phyloP scores from a whole-genome alignment of 2,113 vertebrate genomes.

The Pelmatolapia mariae region DNA sequence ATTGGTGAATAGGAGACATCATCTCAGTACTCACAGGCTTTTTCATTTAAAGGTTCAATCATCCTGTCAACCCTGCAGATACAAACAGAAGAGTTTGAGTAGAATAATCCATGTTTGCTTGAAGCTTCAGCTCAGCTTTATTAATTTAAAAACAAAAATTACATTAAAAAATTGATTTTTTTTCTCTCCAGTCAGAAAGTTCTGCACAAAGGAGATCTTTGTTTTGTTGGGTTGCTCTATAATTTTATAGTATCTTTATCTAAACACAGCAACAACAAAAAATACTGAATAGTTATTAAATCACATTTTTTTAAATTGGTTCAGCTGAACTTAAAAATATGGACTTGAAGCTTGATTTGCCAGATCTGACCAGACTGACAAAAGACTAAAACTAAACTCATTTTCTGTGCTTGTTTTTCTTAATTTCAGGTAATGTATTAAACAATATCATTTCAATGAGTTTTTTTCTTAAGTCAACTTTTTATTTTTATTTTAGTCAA shows the following conservation, averaged over 20 bases:
- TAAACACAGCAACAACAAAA: neutral
- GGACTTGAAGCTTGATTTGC: neutral
- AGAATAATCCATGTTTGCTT: neutral
- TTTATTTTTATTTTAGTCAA: neutral
- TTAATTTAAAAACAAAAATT: neutral
- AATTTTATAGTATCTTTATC: neutral
- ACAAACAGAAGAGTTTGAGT: neutral
- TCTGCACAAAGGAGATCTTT: neutral
- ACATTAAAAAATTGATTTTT: neutral
- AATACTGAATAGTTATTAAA: neutral
- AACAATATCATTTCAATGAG: neutral
- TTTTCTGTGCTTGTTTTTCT: neutral
- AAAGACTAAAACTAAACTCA: neutral
- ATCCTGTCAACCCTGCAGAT: neutral
- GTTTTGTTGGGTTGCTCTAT: neutral
- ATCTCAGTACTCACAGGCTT: neutral
- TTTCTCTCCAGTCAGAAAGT: neutral
- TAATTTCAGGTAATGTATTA: neutral
- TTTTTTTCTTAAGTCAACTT: neutral
- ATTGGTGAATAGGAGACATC: neutral
- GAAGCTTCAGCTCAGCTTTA: neutral
- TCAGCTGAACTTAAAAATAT: neutral
- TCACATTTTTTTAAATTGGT: neutral
- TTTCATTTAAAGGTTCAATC: neutral
- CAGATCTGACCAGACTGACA: neutral